Percentiles rank a stretch among this genome's conserved stretches.
These are phyloP conservation scores for Pampusana beccarii DNA, from an alignment of 2,113 vertebrate genomes.

Conservation along the genomic window DNA sequence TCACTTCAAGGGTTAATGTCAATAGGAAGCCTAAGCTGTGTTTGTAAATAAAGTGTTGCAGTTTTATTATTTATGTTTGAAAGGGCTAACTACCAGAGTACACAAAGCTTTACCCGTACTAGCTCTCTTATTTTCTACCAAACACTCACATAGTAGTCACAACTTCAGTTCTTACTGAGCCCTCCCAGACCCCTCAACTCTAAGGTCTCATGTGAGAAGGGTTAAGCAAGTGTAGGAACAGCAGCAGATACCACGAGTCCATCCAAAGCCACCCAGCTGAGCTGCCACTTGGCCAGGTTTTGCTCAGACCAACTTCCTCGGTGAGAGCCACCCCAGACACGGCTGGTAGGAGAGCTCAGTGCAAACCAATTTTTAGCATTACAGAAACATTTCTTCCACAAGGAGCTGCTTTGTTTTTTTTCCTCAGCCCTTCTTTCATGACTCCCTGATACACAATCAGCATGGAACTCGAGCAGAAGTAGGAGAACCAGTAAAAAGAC, in stretches of 20 bases:
- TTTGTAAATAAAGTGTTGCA: too few species aligned
- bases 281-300: background rate
- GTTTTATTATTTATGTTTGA: too few species aligned
- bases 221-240: background rate
- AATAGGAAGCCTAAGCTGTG: background rate
- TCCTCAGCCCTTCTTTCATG: background rate
- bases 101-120: background rate
- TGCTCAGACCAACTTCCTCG: background rate
- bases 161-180: background rate
- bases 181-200: background rate
- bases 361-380: background rate
- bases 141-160: background rate
- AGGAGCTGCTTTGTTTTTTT: background rate
- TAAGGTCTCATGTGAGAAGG: background rate
- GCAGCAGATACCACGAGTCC: fast-evolving
- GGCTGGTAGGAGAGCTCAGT: background rate
- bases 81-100: background rate
- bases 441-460: background rate
- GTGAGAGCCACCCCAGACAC: background rate
- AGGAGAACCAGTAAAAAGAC: background rate
- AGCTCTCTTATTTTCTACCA: background rate
- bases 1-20: background rate
- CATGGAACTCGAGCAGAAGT: background rate
- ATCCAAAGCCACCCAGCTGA: background rate
- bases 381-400: background rate